Conservation (phyloP, 2,797 vertebrate species). For the Ptychadena robeensis region DNA sequence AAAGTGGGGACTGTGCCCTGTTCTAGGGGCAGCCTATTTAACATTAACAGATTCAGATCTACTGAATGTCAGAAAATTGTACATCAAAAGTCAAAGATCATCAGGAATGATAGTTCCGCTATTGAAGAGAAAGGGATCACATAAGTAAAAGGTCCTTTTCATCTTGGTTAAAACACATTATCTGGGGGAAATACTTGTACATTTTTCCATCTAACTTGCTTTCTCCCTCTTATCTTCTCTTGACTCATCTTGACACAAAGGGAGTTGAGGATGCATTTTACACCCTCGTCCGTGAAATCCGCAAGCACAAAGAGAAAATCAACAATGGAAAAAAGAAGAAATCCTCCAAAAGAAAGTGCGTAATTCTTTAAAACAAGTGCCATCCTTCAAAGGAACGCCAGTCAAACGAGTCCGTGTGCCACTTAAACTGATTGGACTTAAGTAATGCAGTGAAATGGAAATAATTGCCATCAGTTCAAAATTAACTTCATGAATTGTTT, state of each 20-base stretch:
- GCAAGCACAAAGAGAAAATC: conserved; percentile 87
- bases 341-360: conserved; percentile 66
- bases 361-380: conserved; percentile 65
- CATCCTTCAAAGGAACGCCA: conserved; percentile 16
- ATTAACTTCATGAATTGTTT: conserved; percentile 29
- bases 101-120: neutral
- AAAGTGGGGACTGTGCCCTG: too few relatives aligned
- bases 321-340: conserved; percentile 89
- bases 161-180: conserved; percentile 13
- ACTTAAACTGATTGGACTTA: conserved; percentile 45
- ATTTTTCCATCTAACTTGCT: conserved; percentile 3
- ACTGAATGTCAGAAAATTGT: too few relatives aligned
- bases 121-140: neutral
- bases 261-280: conserved; percentile 89
- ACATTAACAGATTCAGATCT: too few relatives aligned
- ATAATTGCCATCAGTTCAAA: conserved; percentile 34
- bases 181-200: neutral
- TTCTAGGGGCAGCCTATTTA: too few relatives aligned
- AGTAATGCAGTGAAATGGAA: conserved; percentile 34
- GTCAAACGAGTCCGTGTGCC: conserved; percentile 25
- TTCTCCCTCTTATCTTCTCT: neutral
- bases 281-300: conserved; percentile 85
- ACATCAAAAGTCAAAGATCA: too few relatives aligned
- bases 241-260: conserved; percentile 65
- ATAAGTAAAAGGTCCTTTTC: conserved; percentile 29